Base-by-base conservation (phyloP, 2,888 invertebrate genomes). In the Chrysolina americana region DNA sequence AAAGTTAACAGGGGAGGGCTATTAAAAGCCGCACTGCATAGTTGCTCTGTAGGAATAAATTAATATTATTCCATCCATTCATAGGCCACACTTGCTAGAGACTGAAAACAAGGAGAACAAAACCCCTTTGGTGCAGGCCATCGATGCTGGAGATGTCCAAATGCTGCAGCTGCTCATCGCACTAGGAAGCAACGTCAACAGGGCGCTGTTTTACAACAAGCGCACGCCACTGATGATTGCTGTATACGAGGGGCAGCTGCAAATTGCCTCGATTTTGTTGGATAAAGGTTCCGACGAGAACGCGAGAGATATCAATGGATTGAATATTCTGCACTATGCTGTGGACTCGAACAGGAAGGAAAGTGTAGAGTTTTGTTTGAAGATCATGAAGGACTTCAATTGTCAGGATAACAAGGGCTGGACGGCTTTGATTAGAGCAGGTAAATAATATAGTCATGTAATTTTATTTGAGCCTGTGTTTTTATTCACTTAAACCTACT, bases 381-480 rank as follows among this genome's bases (percentile, higher is more conserved):
- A 87, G 68, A 68, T 79, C 8, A 88, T 88, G 0, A 88, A 89
- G 0, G 86, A 90, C 78, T 79, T 90, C 2, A 78, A 82, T 2
- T 87, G 82, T 0, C 79, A 75, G 10, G 91, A 91, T 80, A 85
- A 83, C 79, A 89, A 88, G 75, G 90, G 90, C 0, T 91, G 91
- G 91, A 91, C 91, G 2, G 90, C 91, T 19, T 85, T 91, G 41
- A 87, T 90, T 70, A 87, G 91, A 83, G 90, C 91, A 23, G 85
- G 91, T 76, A 21, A 68, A 19, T 63, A n/a, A 56, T 44, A 9
- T 36, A 6, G 36, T 36, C 36, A 8, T 6, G 36, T 3, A 28
- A 3, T 28, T 28, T 28, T 36, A 8, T 36, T 36, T 36, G 36
- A 36, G 36, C 0, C 6, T 6, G 4, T 36, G 36, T 8, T 3